Percentiles rank a stretch among this genome's conserved stretches.
Conservation (phyloP, 2,888 invertebrate species). For the Crossocerus cetratus region DNA sequence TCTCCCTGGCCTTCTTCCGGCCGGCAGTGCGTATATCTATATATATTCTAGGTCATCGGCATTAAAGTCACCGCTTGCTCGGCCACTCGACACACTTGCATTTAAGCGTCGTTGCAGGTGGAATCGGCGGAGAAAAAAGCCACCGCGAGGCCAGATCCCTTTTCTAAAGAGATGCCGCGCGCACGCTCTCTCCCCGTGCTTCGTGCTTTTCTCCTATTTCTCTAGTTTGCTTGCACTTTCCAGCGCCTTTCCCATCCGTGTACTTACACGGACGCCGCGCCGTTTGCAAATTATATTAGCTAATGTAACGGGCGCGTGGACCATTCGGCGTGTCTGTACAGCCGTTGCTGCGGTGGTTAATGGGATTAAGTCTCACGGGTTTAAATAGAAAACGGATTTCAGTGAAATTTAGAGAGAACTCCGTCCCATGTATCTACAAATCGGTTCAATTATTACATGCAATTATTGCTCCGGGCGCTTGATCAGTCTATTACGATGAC, state of each 20-base stretch:
- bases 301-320: too few relatives aligned
- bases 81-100: constrained; percentile 21
- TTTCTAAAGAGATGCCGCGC: constrained; percentile 18
- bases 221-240: not conserved
- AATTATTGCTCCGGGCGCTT: too few relatives aligned
- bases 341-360: too few relatives aligned
- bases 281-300: too few relatives aligned
- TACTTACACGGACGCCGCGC: too few relatives aligned
- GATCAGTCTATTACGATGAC: too few relatives aligned
- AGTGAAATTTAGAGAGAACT: too few relatives aligned
- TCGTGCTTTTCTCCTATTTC: not conserved
- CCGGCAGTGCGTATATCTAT: not conserved
- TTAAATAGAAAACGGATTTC: too few relatives aligned
- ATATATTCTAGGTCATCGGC: constrained; percentile 36
- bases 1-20: constrained; percentile 23
- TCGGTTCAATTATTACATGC: too few relatives aligned
- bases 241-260: not conserved
- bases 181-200: not conserved
- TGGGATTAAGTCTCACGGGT: too few relatives aligned
- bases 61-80: constrained; percentile 9
- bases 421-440: too few relatives aligned
- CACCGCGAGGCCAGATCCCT: constrained; percentile 11
- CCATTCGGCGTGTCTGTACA: too few relatives aligned
- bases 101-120: constrained; percentile 1
- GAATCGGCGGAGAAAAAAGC: constrained; percentile 3